Evolutionary conservation across 2,797 vertebrate species (phyloP).

Genomic region (Bovichtus variegatus): DNA sequence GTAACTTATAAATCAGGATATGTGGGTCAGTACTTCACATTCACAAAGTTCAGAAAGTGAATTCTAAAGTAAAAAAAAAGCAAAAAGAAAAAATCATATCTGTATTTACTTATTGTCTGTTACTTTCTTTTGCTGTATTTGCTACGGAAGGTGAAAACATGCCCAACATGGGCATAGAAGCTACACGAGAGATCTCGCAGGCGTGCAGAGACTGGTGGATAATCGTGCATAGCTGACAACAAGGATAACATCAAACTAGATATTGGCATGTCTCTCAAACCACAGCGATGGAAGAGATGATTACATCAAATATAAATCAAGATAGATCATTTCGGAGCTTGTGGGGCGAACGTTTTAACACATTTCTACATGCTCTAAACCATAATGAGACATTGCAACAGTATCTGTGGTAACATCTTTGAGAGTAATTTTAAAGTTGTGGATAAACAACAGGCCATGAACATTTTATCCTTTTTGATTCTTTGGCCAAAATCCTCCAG

Average conservation of each 20-base stretch:
- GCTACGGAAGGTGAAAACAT: constrained; percentile 26
- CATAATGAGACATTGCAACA: constrained; percentile 38
- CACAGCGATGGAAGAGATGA: constrained; percentile 14
- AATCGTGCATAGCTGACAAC: background rate
- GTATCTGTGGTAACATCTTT: constrained; percentile 11
- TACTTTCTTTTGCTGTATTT: background rate
- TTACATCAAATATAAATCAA: constrained; percentile 39
- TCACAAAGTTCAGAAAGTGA: background rate
- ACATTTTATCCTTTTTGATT: constrained; percentile 29
- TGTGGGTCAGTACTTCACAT: background rate
- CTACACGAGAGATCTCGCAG: background rate
- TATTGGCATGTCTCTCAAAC: constrained; percentile 23
- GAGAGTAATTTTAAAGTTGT: constrained; percentile 13
- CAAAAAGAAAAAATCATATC: background rate
- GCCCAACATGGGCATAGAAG: constrained; percentile 23
- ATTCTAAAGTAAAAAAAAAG: too few relatives aligned
- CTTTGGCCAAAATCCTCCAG: constrained; percentile 11
- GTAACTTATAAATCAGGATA: background rate
- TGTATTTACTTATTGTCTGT: background rate
- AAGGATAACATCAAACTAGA: constrained; percentile 32
- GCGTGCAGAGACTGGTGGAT: constrained; percentile 18
- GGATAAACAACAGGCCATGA: constrained; percentile 17
- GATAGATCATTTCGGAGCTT: constrained; percentile 27
- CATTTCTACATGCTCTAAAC: constrained; percentile 42
- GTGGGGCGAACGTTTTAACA: constrained; percentile 20